These are phyloP conservation scores for Stratiomys singularior DNA, from an alignment of 2,888 invertebrate species.

Conservation along the genomic window DNA sequence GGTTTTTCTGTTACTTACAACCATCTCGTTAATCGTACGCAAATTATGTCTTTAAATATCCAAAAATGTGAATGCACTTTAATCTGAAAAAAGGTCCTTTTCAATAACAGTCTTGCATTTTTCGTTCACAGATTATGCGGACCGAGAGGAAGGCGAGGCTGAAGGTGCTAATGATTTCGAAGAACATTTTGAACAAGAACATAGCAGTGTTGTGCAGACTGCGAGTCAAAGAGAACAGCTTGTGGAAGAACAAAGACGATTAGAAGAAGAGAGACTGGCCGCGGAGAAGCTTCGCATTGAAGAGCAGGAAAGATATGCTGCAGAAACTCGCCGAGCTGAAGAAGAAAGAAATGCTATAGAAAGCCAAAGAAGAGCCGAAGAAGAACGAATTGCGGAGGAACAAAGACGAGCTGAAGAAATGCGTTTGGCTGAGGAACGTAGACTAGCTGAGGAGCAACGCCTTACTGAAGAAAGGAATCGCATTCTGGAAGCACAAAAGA, in stretches of 20 bases:
- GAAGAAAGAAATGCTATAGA: background rate
- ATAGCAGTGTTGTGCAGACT: background rate
- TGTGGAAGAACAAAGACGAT: constrained; percentile 4
- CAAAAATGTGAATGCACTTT: too few species aligned
- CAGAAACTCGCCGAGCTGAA: constrained; percentile 7
- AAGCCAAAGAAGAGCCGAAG: background rate
- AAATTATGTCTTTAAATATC: too few species aligned
- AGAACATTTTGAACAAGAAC: constrained; percentile 1
- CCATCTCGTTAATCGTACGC: too few species aligned
- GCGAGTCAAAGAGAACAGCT: background rate
- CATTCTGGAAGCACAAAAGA: background rate
- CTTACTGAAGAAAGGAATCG: background rate
- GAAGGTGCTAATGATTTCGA: constrained; percentile 32
- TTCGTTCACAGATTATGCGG: constrained; percentile 48
- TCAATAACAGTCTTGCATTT: background rate
- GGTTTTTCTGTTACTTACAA: too few species aligned
- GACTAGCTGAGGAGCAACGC: background rate
- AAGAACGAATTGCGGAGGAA: constrained; percentile 13
- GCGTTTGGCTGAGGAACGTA: background rate
- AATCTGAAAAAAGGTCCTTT: too few species aligned
- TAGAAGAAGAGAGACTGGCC: constrained; percentile 8
- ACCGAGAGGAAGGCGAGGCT: constrained; percentile 51
- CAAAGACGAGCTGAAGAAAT: constrained; percentile 15
- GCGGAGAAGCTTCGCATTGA: constrained; percentile 22
- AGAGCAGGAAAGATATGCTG: background rate